Percentiles rank a stretch among this genome's conserved stretches.
These are phyloP conservation scores for Pseudomyrmex flavicornis DNA, from an alignment of 1,140 invertebrate genomes.

Conservation along the genomic window DNA sequence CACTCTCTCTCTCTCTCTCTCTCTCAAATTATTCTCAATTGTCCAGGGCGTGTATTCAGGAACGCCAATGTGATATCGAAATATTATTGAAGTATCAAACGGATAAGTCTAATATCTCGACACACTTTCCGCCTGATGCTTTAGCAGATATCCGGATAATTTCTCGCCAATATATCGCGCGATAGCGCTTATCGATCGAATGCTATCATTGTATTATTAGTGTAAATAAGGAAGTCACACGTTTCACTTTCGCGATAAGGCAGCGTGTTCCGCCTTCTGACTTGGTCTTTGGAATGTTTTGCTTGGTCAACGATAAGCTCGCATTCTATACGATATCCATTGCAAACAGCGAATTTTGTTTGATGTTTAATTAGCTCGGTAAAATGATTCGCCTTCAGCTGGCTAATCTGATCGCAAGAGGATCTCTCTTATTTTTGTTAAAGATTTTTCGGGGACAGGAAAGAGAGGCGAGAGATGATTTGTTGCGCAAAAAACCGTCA, in stretches of 20 bases:
- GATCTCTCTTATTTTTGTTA: not conserved
- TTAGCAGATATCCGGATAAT: constrained; percentile 14
- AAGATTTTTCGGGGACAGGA: not conserved
- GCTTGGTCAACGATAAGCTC: constrained; percentile 19
- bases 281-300: not conserved
- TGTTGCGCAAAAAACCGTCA: not conserved
- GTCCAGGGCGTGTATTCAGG: not conserved
- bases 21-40: constrained; percentile 30
- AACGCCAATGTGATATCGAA: constrained; percentile 23
- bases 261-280: not conserved
- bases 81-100: constrained; percentile 20
- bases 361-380: not conserved
- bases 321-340: not conserved
- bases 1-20: not conserved
- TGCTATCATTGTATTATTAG: constrained; percentile 4
- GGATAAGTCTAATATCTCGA: not conserved
- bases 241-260: constrained; percentile 42
- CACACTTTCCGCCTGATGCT: not conserved
- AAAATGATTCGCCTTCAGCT: not conserved
- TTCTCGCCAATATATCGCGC: not conserved
- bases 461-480: not conserved
- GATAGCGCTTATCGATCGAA: constrained; percentile 40
- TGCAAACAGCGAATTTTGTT: constrained; percentile 6
- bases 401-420: not conserved
- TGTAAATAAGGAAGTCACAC: constrained; percentile 38